Evolutionary conservation across 1,140 invertebrate genomes (phyloP), one percentile per base, ranked within the genome.

Genomic region (Calycopis cecrops): DNA sequence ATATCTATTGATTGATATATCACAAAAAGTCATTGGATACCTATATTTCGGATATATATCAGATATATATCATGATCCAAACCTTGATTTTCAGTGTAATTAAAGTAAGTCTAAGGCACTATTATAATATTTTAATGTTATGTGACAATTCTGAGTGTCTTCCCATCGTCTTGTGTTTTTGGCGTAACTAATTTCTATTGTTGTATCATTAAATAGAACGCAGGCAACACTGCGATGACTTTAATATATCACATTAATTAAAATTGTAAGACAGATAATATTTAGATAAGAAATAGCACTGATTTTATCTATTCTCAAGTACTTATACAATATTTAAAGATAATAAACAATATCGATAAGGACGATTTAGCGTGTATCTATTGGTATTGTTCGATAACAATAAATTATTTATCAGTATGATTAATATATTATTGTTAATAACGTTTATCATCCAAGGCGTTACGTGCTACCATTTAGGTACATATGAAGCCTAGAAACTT

Each of bases 381-480:
- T 79, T 78, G 72, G 79, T 79, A 84, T 86, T 84, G 74, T 82
- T 84, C 70, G 82, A 84, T 86, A 84, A 81, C 56, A 67, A 66
- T 73, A 69, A 69, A 52, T 40, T 54, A 53, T 53, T 60, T 77
- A 79, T 85, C 71, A 62, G 62, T 68, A 75, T 82, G 75, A 80
- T 82, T 81, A 64, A 63, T 78, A 69, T 56, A 56, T 72, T 71
- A 78, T 77, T 71, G 65, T 55, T 69, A 76, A 70, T 73, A 71
- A 70, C 63, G 66, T 65, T 70, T 69, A 75, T 76, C 76, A 70
- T 60, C 56, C 48, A 49, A 61, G 48, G 47, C 62, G 63, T 61
- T 61, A 60, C 35, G 50, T 55, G 50, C 51, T 63, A 59, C 52
- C 55, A 60, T 48, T 56, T 55, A 57, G 35, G 14, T 58, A 57